Evolutionary conservation across 2,888 invertebrate species (phyloP).

Genomic region (Lysandra coridon): DNA sequence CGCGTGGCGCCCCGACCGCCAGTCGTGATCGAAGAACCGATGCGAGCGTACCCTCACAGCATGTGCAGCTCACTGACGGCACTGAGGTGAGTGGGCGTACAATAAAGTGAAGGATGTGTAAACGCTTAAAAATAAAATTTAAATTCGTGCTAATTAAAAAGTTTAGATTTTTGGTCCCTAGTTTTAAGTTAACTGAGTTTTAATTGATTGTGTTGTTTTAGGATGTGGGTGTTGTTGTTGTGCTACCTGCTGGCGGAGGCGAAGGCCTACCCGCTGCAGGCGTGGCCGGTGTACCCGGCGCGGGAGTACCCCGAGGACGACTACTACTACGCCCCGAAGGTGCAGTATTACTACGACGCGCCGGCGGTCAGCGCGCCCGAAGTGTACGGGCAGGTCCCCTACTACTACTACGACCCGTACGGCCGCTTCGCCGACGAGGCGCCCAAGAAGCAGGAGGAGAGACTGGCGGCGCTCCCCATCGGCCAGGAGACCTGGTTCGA

Average conservation of each 20-base stretch:
- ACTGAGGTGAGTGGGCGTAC: slow-evolving; percentile 57
- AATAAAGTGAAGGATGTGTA: slow-evolving; percentile 32
- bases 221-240: slow-evolving; percentile 65
- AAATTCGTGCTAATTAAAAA: slow-evolving; percentile 9
- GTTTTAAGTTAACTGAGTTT: slow-evolving; percentile 4
- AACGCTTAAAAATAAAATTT: background rate
- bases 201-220: slow-evolving; percentile 51
- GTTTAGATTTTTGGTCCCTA: background rate
- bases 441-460: slow-evolving; percentile 81
- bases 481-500: slow-evolving; percentile 85
- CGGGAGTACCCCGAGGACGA: slow-evolving; percentile 79
- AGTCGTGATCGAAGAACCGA: slow-evolving; percentile 62
- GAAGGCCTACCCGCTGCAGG: slow-evolving; percentile 68
- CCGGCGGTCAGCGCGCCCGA: slow-evolving; percentile 63
- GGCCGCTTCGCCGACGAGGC: slow-evolving; percentile 81
- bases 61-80: slow-evolving; percentile 66
- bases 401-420: slow-evolving; percentile 72
- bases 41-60: slow-evolving; percentile 55
- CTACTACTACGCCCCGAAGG: slow-evolving; percentile 78
- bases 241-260: slow-evolving; percentile 74
- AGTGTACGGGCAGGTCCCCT: slow-evolving; percentile 67
- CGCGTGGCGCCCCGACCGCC: slow-evolving; percentile 60
- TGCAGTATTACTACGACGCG: slow-evolving; percentile 71
- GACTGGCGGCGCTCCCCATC: slow-evolving; percentile 81
- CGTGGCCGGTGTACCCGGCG: slow-evolving; percentile 72